Conservation (phyloP, 1,140 invertebrate genomes). For the Anoplolepis gracilipes region DNA sequence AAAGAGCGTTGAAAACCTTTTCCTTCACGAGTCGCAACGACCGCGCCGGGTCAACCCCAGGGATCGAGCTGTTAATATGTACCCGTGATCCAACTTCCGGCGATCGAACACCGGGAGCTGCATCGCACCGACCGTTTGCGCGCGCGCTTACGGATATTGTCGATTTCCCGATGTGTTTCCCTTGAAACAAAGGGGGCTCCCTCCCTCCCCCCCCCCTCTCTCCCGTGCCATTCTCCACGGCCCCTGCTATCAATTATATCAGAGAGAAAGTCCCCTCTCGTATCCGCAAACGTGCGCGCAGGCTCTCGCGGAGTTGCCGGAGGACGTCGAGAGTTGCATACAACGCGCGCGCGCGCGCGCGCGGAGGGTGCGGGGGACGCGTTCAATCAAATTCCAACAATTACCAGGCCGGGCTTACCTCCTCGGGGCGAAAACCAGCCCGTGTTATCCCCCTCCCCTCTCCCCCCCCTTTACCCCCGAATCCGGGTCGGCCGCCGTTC, state of each 20-base stretch:
- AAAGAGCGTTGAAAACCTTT: neutral
- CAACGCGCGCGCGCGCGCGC: neutral
- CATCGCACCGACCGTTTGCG: too few relatives aligned
- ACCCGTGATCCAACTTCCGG: neutral
- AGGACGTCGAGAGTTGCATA: slow-evolving; percentile 40
- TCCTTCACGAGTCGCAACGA: too few relatives aligned
- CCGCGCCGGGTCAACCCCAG: too few relatives aligned
- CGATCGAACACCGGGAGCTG: too few relatives aligned
- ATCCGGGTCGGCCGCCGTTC: slow-evolving; percentile 21
- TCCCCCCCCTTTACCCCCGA: too few relatives aligned
- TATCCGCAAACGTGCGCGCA: slow-evolving; percentile 58
- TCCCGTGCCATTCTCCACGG: too few relatives aligned
- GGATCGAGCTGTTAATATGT: neutral
- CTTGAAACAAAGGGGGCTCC: slow-evolving; percentile 26
- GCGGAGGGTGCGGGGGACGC: too few relatives aligned
- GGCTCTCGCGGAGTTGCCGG: slow-evolving; percentile 29
- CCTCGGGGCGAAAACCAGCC: slow-evolving; percentile 77
- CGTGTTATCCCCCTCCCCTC: too few relatives aligned
- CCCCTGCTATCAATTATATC: slow-evolving; percentile 66
- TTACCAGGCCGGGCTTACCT: slow-evolving; percentile 80
- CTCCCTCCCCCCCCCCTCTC: neutral
- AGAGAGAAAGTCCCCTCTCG: slow-evolving; percentile 42
- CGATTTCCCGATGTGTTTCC: slow-evolving; percentile 8
- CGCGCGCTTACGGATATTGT: neutral
- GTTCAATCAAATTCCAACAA: slow-evolving; percentile 76